Conservation (phyloP, 2,113 vertebrate species). For the Forbesichthys papilliferus region DNA sequence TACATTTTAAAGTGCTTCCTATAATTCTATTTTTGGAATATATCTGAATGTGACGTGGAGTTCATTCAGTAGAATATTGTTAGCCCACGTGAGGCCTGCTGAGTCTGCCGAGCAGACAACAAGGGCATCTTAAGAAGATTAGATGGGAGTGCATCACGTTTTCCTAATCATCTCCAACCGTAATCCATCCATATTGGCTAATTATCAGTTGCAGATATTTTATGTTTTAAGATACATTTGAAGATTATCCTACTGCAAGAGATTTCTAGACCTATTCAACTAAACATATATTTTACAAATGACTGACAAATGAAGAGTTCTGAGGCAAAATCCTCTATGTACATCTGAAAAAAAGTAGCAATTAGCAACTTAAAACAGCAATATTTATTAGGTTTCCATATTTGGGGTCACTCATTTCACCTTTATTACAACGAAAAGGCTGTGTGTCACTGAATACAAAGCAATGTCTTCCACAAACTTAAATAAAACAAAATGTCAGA, state of each 20-base stretch:
- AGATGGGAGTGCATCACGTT: slow-evolving; percentile 62
- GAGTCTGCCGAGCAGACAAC: slow-evolving; percentile 76
- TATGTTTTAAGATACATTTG: slow-evolving; percentile 19
- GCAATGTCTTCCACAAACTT: too few species aligned
- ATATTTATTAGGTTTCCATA: too few species aligned
- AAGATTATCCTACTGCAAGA: slow-evolving; percentile 17
- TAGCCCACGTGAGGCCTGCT: slow-evolving; percentile 42
- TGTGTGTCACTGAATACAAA: too few species aligned
- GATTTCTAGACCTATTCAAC: neutral
- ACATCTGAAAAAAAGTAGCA: too few species aligned
- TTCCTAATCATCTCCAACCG: slow-evolving; percentile 61
- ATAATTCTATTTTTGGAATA: neutral
- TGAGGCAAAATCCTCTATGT: neutral
- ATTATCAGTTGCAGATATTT: slow-evolving; percentile 21
- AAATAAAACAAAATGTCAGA: too few species aligned
- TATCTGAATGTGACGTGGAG: slow-evolving; percentile 1
- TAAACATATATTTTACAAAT: slow-evolving; percentile 33
- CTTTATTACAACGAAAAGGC: too few species aligned
- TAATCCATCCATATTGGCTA: slow-evolving; percentile 59
- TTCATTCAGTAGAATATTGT: slow-evolving; percentile 21
- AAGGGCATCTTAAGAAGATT: slow-evolving; percentile 74
- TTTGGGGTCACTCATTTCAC: too few species aligned
- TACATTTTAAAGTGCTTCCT: too few species aligned
- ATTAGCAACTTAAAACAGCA: too few species aligned
- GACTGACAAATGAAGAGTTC: slow-evolving; percentile 1